Percentiles rank a stretch among this genome's conserved stretches.
Conservation (phyloP, 1,140 invertebrate genomes). For the Camponotus floridanus region DNA sequence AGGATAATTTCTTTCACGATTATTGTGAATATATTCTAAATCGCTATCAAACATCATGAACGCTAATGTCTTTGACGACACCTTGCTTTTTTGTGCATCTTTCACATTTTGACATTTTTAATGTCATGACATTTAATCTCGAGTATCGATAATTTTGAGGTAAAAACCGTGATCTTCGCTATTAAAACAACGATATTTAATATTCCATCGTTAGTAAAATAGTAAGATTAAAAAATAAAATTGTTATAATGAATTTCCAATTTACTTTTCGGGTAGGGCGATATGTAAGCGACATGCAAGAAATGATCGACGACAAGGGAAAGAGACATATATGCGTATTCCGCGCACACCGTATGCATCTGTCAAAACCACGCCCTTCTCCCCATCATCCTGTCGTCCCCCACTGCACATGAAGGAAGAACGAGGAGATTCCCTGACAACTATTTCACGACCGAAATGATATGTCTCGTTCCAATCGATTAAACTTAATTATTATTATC, state of each 20-base stretch:
- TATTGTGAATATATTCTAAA: no score
- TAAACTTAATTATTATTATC: constrained; percentile 11
- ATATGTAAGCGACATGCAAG: neutral
- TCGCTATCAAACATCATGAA: no score
- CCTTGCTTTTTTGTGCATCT: neutral
- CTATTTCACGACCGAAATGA: neutral
- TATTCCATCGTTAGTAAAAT: no score
- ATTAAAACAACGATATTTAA: no score
- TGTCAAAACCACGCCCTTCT: constrained; percentile 84
- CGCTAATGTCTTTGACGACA: no score
- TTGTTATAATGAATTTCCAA: neutral
- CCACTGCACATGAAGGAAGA: constrained; percentile 9
- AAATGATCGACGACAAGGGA: constrained; percentile 5
- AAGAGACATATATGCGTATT: constrained; percentile 46
- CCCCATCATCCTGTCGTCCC: constrained; percentile 39
- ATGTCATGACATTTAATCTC: neutral
- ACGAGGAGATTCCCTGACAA: neutral
- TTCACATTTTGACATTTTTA: neutral
- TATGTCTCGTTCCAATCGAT: neutral
- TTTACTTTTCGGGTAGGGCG: neutral
- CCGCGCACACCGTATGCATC: constrained; percentile 72
- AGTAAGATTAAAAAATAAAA: neutral
- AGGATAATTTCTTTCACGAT: no score
- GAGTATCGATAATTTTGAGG: neutral
- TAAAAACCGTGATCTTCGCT: neutral